Evolutionary conservation across 2,113 vertebrate genomes (phyloP).

Genomic region (Prietella phreatophila): DNA sequence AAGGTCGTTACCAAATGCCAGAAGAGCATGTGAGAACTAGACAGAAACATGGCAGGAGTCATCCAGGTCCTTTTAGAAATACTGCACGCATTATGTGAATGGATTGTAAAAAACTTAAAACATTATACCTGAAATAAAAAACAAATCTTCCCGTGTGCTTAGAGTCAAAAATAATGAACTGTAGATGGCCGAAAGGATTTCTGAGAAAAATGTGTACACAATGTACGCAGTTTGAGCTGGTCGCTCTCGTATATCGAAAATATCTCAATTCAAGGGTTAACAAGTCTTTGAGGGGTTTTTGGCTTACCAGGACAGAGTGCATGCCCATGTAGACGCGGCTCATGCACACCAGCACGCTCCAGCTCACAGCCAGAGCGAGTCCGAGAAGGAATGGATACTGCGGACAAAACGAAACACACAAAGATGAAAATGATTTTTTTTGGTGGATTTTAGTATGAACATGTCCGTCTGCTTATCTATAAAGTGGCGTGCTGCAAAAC

Average conservation of each 20-base stretch:
- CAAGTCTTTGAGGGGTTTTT: neutral
- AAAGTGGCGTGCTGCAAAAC: too few species aligned
- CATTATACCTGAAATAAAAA: neutral
- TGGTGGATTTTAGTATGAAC: too few species aligned
- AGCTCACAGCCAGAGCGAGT: constrained; percentile 81
- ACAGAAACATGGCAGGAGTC: too few species aligned
- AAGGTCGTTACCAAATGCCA: too few species aligned
- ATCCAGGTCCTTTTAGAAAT: too few species aligned
- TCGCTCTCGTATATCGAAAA: too few species aligned
- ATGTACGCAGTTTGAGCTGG: too few species aligned
- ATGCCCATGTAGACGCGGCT: constrained; percentile 99
- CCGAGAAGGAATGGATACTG: constrained; percentile 87
- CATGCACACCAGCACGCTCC: constrained; percentile 91
- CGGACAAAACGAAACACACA: neutral
- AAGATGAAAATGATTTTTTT: neutral
- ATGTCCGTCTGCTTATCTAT: too few species aligned
- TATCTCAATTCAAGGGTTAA: neutral
- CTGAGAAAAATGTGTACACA: neutral
- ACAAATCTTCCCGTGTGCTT: neutral
- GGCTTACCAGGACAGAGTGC: constrained; percentile 96
- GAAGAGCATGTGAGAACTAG: neutral
- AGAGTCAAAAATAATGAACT: too few species aligned
- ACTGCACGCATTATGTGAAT: too few species aligned
- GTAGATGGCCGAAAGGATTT: neutral
- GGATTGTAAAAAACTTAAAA: neutral